These are phyloP conservation scores for Sceloporus tristichus DNA, from an alignment of 2,113 vertebrate genomes.

Conservation along the genomic window DNA sequence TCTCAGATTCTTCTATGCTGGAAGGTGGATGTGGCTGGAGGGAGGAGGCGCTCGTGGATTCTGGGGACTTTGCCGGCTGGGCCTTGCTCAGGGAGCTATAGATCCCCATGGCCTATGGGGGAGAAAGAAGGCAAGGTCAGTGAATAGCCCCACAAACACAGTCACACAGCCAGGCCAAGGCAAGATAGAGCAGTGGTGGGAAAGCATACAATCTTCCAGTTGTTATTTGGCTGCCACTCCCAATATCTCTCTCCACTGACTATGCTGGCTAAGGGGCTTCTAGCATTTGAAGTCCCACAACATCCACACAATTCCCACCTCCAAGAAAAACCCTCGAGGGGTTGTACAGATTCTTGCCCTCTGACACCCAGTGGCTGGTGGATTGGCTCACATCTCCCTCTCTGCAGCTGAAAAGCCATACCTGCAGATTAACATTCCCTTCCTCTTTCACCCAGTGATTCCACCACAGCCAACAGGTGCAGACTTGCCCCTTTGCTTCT, in stretches of 20 bases:
- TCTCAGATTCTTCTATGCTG: not conserved
- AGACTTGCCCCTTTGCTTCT: too few relatives aligned
- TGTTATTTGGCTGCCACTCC: not conserved
- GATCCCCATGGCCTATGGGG: slow-evolving; percentile 79
- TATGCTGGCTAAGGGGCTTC: too few relatives aligned
- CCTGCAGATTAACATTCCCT: too few relatives aligned
- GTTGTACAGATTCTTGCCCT: too few relatives aligned
- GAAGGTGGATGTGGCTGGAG: rapidly evolving
- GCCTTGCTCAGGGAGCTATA: slow-evolving; percentile 78
- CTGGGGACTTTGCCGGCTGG: slow-evolving; percentile 36
- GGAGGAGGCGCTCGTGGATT: not conserved
- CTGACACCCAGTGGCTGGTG: too few relatives aligned
- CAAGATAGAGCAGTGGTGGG: too few relatives aligned
- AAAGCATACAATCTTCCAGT: not conserved
- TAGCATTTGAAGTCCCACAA: too few relatives aligned
- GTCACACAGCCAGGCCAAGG: not conserved
- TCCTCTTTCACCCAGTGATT: too few relatives aligned
- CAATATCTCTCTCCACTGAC: too few relatives aligned
- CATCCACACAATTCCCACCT: too few relatives aligned
- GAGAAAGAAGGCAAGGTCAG: rapidly evolving
- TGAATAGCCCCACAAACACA: not conserved
- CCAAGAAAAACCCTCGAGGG: too few relatives aligned
- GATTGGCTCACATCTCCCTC: not conserved
- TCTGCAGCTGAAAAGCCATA: too few relatives aligned
- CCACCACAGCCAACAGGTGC: not conserved